Conservation (phyloP, 64 coral and sea anemone genomes). For the Acropora yongei region DNA sequence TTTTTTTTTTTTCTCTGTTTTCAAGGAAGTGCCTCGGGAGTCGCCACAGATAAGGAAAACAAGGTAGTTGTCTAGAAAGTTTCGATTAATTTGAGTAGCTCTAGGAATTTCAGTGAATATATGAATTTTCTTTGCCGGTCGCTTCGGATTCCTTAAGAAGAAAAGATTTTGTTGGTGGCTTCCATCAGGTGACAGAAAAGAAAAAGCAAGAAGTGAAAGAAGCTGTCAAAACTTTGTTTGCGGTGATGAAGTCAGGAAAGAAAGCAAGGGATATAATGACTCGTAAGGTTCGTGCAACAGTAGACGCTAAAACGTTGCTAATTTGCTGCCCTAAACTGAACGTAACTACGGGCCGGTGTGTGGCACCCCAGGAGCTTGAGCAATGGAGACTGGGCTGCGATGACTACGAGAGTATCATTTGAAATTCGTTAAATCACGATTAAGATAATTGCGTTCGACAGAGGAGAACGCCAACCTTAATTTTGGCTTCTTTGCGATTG, state of each 20-base stretch:
- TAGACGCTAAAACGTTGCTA: background rate
- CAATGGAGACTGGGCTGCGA: too few relatives aligned
- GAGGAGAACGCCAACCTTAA: too few relatives aligned
- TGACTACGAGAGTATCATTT: too few relatives aligned
- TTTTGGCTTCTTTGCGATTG: too few relatives aligned
- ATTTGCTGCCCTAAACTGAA: too few relatives aligned
- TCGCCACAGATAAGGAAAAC: constrained; percentile 60
- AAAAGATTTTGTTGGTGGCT: background rate
- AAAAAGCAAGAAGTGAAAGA: constrained; percentile 57
- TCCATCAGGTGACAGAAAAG: constrained; percentile 34
- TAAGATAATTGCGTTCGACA: too few relatives aligned
- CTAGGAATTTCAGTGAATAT: background rate
- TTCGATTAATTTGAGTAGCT: background rate
- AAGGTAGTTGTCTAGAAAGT: constrained; percentile 12
- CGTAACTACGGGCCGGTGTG: too few relatives aligned
- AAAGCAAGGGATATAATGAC: constrained; percentile 52
- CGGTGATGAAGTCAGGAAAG: constrained; percentile 47
- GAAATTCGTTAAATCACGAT: too few relatives aligned
- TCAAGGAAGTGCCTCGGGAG: constrained; percentile 75
- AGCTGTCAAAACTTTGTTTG: constrained; percentile 68
- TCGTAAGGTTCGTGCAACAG: constrained; percentile 23
- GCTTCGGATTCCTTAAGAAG: too few relatives aligned
- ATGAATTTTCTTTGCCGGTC: background rate
- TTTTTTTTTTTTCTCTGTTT: background rate
- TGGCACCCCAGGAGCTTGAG: too few relatives aligned